phyloP scores from a whole-genome alignment of 2,888 invertebrate genomes.

The Kryphioiulus occultus region DNA sequence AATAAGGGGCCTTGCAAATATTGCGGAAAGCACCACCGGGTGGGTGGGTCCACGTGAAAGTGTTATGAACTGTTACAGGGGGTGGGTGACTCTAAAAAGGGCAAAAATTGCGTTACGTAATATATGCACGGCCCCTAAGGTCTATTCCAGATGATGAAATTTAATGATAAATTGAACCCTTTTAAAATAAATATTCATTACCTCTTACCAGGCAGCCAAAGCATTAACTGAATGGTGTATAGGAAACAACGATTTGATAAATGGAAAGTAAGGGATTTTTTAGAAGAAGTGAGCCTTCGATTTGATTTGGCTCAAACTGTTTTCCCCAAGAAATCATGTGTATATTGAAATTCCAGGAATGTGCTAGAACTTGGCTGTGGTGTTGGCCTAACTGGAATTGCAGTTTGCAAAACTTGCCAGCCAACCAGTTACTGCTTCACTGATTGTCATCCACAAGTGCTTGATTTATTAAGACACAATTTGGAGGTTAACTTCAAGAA shows the following conservation, averaged over 20 bases:
- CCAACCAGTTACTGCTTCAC: constrained; percentile 44
- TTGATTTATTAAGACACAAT: constrained; percentile 35
- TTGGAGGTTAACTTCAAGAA: constrained; percentile 33
- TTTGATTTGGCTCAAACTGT: background rate
- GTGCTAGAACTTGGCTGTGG: constrained; percentile 81
- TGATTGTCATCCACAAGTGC: constrained; percentile 46
- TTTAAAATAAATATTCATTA: background rate
- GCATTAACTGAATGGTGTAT: constrained; percentile 75
- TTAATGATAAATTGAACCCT: background rate
- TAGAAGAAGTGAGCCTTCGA: background rate
- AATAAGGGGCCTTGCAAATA: too few species aligned
- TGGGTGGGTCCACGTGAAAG: too few species aligned
- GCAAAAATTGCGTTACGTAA: too few species aligned
- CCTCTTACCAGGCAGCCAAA: constrained; percentile 42
- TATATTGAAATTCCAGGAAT: constrained; percentile 56
- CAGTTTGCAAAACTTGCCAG: constrained; percentile 56
- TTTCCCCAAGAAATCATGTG: background rate
- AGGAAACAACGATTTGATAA: constrained; percentile 66
- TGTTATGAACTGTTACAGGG: too few species aligned
- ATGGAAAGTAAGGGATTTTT: constrained; percentile 62
- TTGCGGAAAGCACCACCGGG: too few species aligned
- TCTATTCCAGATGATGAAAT: too few species aligned
- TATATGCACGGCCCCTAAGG: too few species aligned
- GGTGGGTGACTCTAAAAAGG: too few species aligned
- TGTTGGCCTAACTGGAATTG: constrained; percentile 75